Base-by-base conservation (phyloP, 2,113 vertebrate species). In the Tympanuchus pallidicinctus region DNA sequence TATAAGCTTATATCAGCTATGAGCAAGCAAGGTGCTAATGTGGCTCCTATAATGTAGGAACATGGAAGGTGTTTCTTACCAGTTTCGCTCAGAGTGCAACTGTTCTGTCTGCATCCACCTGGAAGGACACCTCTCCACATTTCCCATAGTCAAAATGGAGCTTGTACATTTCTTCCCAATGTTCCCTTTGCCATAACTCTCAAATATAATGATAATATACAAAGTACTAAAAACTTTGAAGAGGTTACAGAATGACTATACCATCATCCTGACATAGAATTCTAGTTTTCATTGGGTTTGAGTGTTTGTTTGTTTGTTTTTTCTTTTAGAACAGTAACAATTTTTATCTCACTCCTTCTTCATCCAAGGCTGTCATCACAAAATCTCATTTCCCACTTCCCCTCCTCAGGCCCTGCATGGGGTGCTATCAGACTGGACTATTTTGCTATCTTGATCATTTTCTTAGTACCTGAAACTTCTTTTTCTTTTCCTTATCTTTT, bases 11-110 rank as follows among this genome's bases (percentile, higher is more conserved):
- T 73, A 34, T 24, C 16, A 16, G 17, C 21, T 28, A 19, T 4
- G 13, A 50, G 17, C 25, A 14, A 10, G 16, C 3, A 14, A n/a
- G 47, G 30, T 36, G 48, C 30, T 50, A 48, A 32, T 6, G 11
- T 7, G 45, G 4, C 7, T 81, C 52, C 47, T 36, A 43, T 2
- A 42, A 32, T 0, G 0, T 3, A 1, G 13, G 25, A 59, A 56
- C 8, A 71, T 2, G 0, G 1, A 71, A 34, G 9, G 18, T 72
- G 22, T 25, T 82, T 90, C 54, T 50, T 50, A 73, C 11, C 13
- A 28, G 7, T 5, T 38, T 27, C 36, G 61, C 18, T 42, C 21
- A 67, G 15, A 71, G 6, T 16, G 48, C 36, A 45, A 60, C 8
- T 12, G 3, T 54, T 87, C 27, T 73, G 50, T 30, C 48, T 28